Conservation (phyloP, 2,113 vertebrate genomes). For the Scatophagus argus region DNA sequence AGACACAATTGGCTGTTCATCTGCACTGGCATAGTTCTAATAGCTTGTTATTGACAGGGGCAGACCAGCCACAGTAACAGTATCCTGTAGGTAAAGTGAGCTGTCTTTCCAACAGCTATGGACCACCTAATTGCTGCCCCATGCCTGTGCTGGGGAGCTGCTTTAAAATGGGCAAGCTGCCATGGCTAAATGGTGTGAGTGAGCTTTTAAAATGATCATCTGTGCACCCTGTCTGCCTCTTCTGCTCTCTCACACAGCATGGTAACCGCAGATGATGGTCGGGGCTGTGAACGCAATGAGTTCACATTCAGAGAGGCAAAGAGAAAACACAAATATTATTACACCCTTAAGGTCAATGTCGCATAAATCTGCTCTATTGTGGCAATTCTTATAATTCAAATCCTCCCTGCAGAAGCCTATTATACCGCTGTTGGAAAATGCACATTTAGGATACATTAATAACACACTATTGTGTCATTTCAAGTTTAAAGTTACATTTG, state of each 20-base stretch:
- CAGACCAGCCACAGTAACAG: constrained; percentile 39
- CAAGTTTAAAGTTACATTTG: neutral
- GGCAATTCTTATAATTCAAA: constrained; percentile 23
- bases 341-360: constrained; percentile 26
- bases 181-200: constrained; percentile 60
- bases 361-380: neutral
- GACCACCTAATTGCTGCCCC: constrained; percentile 64
- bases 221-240: constrained; percentile 47
- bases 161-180: constrained; percentile 66
- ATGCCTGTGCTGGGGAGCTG: constrained; percentile 38
- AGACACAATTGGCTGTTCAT: constrained; percentile 66
- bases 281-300: constrained; percentile 27
- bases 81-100: constrained; percentile 55
- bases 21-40: constrained; percentile 59
- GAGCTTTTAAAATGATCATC: constrained; percentile 68
- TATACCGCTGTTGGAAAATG: constrained; percentile 3
- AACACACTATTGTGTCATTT: neutral
- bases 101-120: constrained; percentile 53
- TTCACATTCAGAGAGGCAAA: constrained; percentile 33
- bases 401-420: constrained; percentile 24
- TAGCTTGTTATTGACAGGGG: constrained; percentile 71
- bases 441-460: constrained; percentile 22
- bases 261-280: constrained; percentile 18
- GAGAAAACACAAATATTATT: constrained; percentile 48
- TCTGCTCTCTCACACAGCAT: constrained; percentile 40